Evolutionary conservation across 92 coral and sea anemone genomes (phyloP), one percentile per base, ranked within the genome.

Genomic region (Pocillopora grandis): DNA sequence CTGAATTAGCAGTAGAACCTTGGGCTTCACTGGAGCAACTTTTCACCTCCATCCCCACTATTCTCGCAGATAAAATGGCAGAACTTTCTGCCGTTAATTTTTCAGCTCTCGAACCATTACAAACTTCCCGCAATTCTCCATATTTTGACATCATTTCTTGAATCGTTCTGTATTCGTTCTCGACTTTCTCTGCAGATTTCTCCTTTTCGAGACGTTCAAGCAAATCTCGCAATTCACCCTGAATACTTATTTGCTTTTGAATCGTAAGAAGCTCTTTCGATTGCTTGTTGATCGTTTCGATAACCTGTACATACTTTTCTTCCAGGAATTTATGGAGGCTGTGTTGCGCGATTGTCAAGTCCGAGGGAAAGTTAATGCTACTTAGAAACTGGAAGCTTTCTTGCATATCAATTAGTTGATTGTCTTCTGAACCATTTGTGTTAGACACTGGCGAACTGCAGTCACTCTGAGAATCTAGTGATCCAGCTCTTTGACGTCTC

Each of bases 151-250:
- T 27, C 66, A 82, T 82, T 21, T 37, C 68, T 18, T 20, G 37
- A 0, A 71, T 73, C 21, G 58, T 71, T 19, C 52, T 18, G 12
- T 61, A 11, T 72, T 82, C 86, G 23, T 21, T 33, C 59, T 62
- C 19, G 17, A 20, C 37, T 20, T 62, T 55, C 1, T 82, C 72
- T 52, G 62, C 17, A 42, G 73, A 10, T 62, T 42, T 82, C 17
- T 61, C 72, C 52, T 82, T 57, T 23, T 63, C 78, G 42, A 74
- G 79, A 49, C 48, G 48, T 16, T 82, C 86, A 4, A 82, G 14
- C 8, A 80, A 64, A 13, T 82, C 79, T 10, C 79, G 79, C 15
- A 82, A 12, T 56, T 82, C 86, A 16, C 86, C 86, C 31, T 82
- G 79, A 42, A 73, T 62, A 9, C 62, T 20, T 12, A 82, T 72